These are phyloP conservation scores for Mormyrus hasselquistii DNA, from an alignment of 2,797 vertebrate species.

Conservation along the genomic window DNA sequence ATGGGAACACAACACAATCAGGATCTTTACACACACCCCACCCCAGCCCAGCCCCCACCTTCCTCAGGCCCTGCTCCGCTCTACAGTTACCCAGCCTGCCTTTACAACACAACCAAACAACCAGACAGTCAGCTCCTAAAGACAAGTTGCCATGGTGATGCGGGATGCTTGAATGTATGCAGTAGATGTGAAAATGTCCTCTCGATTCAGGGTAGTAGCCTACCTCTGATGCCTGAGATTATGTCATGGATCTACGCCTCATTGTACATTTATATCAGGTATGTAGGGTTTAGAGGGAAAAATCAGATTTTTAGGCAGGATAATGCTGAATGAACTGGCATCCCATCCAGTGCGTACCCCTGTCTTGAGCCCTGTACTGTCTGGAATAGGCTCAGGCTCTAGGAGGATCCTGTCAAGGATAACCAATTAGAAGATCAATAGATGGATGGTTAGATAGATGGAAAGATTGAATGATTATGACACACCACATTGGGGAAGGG, in stretches of 20 bases:
- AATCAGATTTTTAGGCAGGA: not conserved
- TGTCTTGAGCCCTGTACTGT: not conserved
- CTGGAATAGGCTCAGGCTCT: not conserved
- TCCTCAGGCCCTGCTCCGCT: not conserved
- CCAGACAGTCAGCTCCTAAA: not conserved
- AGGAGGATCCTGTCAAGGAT: not conserved
- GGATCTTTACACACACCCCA: not conserved
- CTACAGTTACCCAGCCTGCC: not conserved
- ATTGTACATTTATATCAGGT: not conserved
- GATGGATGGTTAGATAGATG: not conserved
- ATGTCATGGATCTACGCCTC: not conserved
- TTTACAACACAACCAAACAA: not conserved
- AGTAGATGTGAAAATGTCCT: not conserved
- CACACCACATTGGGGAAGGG: not conserved
- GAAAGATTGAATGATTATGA: not conserved
- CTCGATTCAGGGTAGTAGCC: not conserved
- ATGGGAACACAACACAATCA: not conserved
- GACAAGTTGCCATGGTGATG: slow-evolving; percentile 3
- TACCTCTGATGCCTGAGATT: not conserved
- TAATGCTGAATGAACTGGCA: no score
- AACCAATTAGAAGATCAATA: not conserved
- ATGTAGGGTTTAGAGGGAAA: not conserved
- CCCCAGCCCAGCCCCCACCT: not conserved
- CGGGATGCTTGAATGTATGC: not conserved
- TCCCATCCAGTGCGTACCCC: not conserved